These are phyloP conservation scores for Saccopteryx leptura DNA, from an alignment of 2,113 vertebrate species.

Conservation along the genomic window DNA sequence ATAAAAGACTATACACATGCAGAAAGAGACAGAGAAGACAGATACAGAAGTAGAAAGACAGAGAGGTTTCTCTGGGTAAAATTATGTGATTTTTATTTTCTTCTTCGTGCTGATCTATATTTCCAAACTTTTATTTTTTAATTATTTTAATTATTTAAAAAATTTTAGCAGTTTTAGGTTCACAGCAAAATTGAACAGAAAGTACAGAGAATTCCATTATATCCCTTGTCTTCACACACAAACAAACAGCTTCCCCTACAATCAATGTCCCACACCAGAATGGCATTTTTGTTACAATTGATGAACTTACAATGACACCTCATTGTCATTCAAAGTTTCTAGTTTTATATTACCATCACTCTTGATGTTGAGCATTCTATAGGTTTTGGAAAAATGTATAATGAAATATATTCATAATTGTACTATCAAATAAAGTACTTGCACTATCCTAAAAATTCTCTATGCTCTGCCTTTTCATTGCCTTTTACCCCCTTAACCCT, in stretches of 20 bases:
- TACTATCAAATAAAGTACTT: neutral
- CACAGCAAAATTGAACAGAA: neutral
- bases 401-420: neutral
- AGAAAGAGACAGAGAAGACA: neutral
- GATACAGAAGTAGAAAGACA: neutral
- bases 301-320: neutral
- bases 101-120: neutral
- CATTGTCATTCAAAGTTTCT: neutral
- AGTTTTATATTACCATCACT: neutral
- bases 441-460: neutral
- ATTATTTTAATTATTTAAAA: neutral
- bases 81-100: neutral
- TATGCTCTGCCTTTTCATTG: neutral
- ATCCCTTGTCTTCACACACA: neutral
- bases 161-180: neutral
- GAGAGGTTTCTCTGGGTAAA: neutral
- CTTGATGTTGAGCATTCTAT: neutral
- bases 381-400: neutral
- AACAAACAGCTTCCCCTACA: neutral
- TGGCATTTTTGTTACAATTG: neutral
- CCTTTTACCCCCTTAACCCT: neutral
- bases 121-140: neutral
- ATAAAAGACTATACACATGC: neutral
- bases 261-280: neutral
- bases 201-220: neutral